Evolutionary conservation across 2,888 invertebrate species (phyloP).

Genomic region (Pseudanteris insignis): DNA sequence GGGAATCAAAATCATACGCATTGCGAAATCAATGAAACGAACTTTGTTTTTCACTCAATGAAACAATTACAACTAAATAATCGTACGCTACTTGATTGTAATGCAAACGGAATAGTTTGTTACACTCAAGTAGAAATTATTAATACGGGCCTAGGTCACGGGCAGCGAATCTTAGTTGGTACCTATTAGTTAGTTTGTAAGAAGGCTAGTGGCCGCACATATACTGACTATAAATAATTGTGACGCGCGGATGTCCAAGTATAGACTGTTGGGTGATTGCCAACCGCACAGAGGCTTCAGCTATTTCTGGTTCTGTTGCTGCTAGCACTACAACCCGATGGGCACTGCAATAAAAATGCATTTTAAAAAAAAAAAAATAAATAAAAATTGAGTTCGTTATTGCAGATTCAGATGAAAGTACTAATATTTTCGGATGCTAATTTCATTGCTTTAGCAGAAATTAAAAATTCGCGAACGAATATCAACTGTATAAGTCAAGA

Average conservation of each 20-base stretch:
- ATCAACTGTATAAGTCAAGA: too few relatives aligned
- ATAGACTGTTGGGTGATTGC: slow-evolving; percentile 84
- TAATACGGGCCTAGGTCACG: slow-evolving; percentile 69
- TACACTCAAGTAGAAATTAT: slow-evolving; percentile 52
- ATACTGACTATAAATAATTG: slow-evolving; percentile 77
- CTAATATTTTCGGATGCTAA: too few relatives aligned
- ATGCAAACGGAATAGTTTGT: slow-evolving; percentile 11
- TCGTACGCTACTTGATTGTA: too few relatives aligned
- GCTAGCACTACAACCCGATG: slow-evolving; percentile 55
- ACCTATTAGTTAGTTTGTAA: slow-evolving; percentile 69
- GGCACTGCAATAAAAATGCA: slow-evolving; percentile 53
- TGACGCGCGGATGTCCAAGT: slow-evolving; percentile 82
- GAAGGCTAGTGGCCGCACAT: slow-evolving; percentile 68
- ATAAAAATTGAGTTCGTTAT: too few relatives aligned
- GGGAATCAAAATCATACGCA: too few relatives aligned
- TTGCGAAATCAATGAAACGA: too few relatives aligned
- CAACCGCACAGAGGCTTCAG: slow-evolving; percentile 70
- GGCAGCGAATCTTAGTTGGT: slow-evolving; percentile 66
- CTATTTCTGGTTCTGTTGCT: slow-evolving; percentile 65
- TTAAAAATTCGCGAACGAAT: too few relatives aligned
- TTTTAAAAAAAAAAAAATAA: slow-evolving; percentile 24
- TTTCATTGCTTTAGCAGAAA: too few relatives aligned
- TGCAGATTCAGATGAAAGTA: too few relatives aligned
- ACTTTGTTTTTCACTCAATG: too few relatives aligned
- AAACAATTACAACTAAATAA: too few relatives aligned